These are phyloP conservation scores for Lucilia sericata DNA, from an alignment of 1,140 invertebrate species.

Conservation along the genomic window DNA sequence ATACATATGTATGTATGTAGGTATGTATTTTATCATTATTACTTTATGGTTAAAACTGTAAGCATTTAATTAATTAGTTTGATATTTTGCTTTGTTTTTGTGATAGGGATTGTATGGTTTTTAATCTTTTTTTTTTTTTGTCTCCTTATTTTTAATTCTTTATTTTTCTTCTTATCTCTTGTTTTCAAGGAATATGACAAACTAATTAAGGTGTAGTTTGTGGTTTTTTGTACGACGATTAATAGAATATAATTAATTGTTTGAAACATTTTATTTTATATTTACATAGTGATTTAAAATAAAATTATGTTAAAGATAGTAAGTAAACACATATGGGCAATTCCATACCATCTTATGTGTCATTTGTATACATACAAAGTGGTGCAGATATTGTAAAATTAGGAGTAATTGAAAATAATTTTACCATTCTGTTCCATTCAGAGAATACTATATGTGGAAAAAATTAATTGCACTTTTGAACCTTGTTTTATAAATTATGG, in stretches of 20 bases:
- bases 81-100: constrained; percentile 23
- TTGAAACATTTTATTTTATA: neutral
- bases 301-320: too few species aligned
- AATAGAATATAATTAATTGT: neutral
- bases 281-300: neutral
- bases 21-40: constrained; percentile 10
- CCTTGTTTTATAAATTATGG: too few species aligned
- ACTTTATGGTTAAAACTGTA: constrained; percentile 20
- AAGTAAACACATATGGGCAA: too few species aligned
- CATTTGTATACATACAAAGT: too few species aligned
- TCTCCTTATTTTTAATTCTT: neutral
- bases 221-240: neutral
- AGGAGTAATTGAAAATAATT: too few species aligned
- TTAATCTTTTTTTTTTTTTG: neutral
- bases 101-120: neutral
- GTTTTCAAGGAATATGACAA: constrained; percentile 3
- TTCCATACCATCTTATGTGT: too few species aligned
- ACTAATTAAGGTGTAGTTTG: constrained; percentile 4
- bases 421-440: too few species aligned
- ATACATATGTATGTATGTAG: neutral
- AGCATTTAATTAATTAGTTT: constrained; percentile 22
- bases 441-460: too few species aligned
- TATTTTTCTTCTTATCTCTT: neutral
- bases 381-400: too few species aligned
- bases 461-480: too few species aligned